Evolutionary conservation across 1,140 invertebrate species (phyloP), one percentile per base, ranked within the genome.

Genomic region (Kradibia gibbosae): DNA sequence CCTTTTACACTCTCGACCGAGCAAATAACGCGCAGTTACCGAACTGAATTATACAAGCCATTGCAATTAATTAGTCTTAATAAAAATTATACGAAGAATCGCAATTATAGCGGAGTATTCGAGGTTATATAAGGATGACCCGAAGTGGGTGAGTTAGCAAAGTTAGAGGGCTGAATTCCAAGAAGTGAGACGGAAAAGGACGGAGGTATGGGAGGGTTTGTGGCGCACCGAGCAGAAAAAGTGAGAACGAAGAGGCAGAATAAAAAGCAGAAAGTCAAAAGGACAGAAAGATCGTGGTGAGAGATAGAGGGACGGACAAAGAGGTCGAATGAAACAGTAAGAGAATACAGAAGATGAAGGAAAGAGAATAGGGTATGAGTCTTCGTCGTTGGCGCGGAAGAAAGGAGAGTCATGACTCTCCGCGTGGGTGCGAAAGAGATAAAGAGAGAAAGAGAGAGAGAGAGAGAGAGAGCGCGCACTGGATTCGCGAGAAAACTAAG

Each of bases 1-100:
- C 31, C 83, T 79, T 60, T 50, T 72, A 67, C 70, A 50, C 53
- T 42, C 20, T 55, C 70, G 70, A 60, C 25, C 67, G 20, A 72
- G 78, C 77, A 83, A 82, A 86, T 82, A 83, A 84, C 78, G 74
- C 34, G 71, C 74, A 83, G 83, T 84, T 80, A 77, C 78, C 78
- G 83, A 88, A 86, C 82, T 83, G 81, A 89, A 90, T 89, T 89
- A 91, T 89, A 87, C 87, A 85, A 87, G 85, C 87, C 86, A 88
- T 89, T 88, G 89, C 89, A 90, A 91, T 91, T 91, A 90, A 91
- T 91, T 90, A 91, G 89, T 88, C 88, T 90, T 90, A 90, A 90
- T 90, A 89, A 90, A 90, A 91, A 90, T 90, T 89, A 90, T 90
- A 88, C 85, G 85, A 86, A 84, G 86, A 89, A 88, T 88, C 60